Evolutionary conservation across 2,797 vertebrate genomes (phyloP).

Genomic region (Cyclura pinguis): DNA sequence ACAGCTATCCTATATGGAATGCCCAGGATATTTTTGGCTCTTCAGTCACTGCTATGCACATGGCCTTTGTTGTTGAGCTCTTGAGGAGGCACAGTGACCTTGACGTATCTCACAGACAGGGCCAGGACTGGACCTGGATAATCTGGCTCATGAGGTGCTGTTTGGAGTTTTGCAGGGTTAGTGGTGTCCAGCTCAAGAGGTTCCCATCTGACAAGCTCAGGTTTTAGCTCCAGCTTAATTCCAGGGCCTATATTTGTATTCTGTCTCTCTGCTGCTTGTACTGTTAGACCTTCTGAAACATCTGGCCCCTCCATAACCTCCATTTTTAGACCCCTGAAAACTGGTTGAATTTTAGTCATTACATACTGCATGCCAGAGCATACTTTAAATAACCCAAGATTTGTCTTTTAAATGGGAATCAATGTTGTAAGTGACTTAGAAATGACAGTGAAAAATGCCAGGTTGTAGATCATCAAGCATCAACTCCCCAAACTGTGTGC

Average conservation of each 20-base stretch:
- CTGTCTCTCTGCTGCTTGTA: not conserved
- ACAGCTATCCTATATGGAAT: not conserved
- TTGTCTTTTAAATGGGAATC: not conserved
- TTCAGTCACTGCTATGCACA: not conserved
- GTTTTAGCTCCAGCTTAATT: no score
- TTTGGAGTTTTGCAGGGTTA: not conserved
- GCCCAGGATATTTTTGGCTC: not conserved
- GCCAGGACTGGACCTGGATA: no score
- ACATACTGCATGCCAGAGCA: not conserved
- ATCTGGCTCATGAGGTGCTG: not conserved
- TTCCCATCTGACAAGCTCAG: not conserved
- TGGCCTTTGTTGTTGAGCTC: no score
- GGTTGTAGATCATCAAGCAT: not conserved
- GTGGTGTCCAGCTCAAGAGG: not conserved
- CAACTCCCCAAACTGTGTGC: not conserved
- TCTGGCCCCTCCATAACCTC: not conserved
- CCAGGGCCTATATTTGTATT: no score
- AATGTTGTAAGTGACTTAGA: not conserved
- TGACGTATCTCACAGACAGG: no score
- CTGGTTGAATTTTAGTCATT: not conserved
- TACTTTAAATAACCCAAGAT: not conserved
- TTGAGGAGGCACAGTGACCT: no score
- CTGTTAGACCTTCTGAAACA: not conserved
- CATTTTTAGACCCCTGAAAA: not conserved
- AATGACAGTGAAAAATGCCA: not conserved